These are phyloP conservation scores for Mylabris phalerata DNA, from an alignment of 1,140 invertebrate genomes.

Conservation along the genomic window DNA sequence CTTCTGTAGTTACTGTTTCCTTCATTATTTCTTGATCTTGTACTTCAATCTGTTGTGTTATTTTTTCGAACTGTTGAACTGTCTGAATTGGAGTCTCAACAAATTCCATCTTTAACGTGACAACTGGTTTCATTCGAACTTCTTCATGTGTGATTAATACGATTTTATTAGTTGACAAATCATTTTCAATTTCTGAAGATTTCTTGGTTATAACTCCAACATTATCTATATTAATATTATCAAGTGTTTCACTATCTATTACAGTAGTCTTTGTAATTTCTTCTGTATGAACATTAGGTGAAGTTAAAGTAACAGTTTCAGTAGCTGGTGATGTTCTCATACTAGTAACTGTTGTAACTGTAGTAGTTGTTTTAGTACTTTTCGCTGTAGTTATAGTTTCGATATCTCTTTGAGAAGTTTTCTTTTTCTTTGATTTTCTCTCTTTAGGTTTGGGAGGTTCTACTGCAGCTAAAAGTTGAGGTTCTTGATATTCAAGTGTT, in stretches of 20 bases:
- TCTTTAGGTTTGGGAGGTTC: conserved; percentile 8
- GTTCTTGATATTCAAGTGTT: not conserved
- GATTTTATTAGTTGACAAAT: conserved; percentile 48
- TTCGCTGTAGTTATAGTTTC: not conserved
- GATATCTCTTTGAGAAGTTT: conserved; percentile 2
- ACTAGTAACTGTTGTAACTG: conserved; percentile 17
- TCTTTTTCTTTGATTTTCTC: conserved; percentile 17
- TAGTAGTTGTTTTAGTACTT: conserved; percentile 11
- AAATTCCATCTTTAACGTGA: conserved; percentile 54
- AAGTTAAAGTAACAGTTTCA: conserved; percentile 4
- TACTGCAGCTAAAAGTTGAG: not conserved
- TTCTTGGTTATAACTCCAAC: conserved; percentile 3
- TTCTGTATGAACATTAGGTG: not conserved
- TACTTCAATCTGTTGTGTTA: not conserved
- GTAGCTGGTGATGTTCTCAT: conserved; percentile 4
- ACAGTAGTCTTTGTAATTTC: conserved; percentile 1
- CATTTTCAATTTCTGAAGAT: not conserved
- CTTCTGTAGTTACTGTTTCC: not conserved
- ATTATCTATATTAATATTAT: not conserved
- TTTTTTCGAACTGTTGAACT: conserved; percentile 16
- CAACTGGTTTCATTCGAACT: conserved; percentile 55
- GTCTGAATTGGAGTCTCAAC: conserved; percentile 21
- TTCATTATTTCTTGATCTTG: not conserved
- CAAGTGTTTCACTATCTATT: conserved; percentile 1
- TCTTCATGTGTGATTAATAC: conserved; percentile 62